Evolutionary conservation across 2,113 vertebrate species (phyloP), one percentile per base, ranked within the genome.

Genomic region (Datnioides undecimradiatus): DNA sequence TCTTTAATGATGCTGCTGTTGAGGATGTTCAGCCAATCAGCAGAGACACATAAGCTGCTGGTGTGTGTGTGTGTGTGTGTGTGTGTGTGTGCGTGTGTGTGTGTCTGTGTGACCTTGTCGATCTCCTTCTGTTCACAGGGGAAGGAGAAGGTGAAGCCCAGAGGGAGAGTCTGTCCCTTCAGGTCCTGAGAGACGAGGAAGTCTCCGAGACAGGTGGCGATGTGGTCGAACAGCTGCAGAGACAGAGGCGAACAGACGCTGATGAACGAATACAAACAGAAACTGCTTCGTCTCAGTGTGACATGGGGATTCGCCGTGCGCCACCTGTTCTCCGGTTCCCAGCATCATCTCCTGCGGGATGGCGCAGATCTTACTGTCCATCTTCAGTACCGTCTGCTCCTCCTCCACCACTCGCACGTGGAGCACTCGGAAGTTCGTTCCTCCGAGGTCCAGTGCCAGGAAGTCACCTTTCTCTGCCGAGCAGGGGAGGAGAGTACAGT

Each of bases 71-170:
- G 52, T n/a, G 19, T 23, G 21, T 60, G 25, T 31, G 27, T 38
- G 45, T 31, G 21, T 29, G 55, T 52, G 23, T 66, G 21, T 40
- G 9, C 13, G 27, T 38, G 27, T 21, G 38, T 31, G 25, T 31
- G 58, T n/a, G n/a, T n/a, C n/a, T n/a, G 25, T 55, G 14, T 12
- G 11, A 97, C 97, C 96, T 93, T 95, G 82, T 96, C 94, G 41
- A 98, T 94, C 11, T 76, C 83, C 0, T 71, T 95, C 88, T 97
- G 95, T 48, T 76, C 88, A 76, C 97, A 98, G 82, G 90, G 93
- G 83, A 97, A 97, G 14, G 97, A 96, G 91, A 98, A 97, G 73
- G 89, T 96, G 45, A 97, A 97, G 25, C 96, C 96, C 72, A 98
- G 82, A 34, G 95, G 94, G 0, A 96, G 87, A 31, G 1, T 76